Evolutionary conservation across 2,113 vertebrate species (phyloP), one percentile per base, ranked within the genome.

Genomic region (Jacana jacana): DNA sequence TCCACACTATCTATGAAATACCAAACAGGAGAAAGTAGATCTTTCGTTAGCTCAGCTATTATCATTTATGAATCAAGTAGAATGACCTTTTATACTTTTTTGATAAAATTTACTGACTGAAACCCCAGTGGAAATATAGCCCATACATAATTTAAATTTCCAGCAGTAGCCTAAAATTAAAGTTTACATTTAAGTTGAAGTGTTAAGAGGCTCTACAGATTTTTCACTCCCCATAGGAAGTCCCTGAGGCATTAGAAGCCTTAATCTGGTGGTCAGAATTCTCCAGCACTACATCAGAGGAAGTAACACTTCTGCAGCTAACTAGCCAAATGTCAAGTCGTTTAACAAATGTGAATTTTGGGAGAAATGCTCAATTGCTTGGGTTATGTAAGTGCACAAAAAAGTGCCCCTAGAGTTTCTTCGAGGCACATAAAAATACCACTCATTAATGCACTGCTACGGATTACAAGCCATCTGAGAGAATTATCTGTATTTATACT

Each of bases 41-140:
- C 63, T 95, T 95, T 82, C 78, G 79, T 88, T 55, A 83, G 30
- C 20, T 92, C 70, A 79, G 76, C n/a, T 81, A 65, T 70, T 87
- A 87, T 60, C 93, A 89, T 75, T 93, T 60, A 78, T 83, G 27
- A 92, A 81, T 58, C 93, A 84, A 60, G 35, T 37, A 61, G 52
- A 94, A 88, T 60, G 81, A 88, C 44, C 64, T 93, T 92, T 92
- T 39, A 86, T 81, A 57, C 35, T 64, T 77, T 37, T 55, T 78
- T 81, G 81, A 92, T 78, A 88, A 95, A 85, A 94, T 96, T 90
- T 96, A 80, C 82, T 86, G 77, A 88, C 54, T 46, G 68, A 88
- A 96, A 84, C 24, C 52, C 52, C 77, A 72, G 37, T 60, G 31
- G 80, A 89, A 95, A 89, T 55, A 37, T 75, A 91, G 64, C 35